These are phyloP conservation scores for Garrulus glandarius DNA, from an alignment of 2,797 vertebrate species.

Conservation along the genomic window DNA sequence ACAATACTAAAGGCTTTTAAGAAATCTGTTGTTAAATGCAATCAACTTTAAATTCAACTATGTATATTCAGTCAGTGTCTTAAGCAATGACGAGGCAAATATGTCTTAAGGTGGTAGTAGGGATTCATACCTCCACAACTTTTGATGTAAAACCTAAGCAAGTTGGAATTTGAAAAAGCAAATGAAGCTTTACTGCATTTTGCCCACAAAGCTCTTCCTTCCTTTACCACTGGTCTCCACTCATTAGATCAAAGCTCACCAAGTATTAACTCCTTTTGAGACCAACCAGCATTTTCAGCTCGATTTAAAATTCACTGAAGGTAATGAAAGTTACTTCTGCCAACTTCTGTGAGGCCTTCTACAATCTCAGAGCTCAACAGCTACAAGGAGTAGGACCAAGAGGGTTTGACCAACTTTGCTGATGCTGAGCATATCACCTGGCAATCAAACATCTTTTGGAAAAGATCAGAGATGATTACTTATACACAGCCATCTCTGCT, in stretches of 20 bases:
- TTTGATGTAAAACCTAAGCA: neutral
- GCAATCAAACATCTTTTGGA: neutral
- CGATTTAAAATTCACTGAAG: neutral
- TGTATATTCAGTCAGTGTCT: neutral
- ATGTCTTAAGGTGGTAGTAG: neutral
- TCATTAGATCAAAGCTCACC: neutral
- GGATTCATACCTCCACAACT: neutral
- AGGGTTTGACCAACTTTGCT: neutral
- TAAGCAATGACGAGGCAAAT: neutral
- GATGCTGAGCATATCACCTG: neutral
- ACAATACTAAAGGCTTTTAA: slow-evolving; percentile 41
- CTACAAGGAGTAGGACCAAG: neutral
- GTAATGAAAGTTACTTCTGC: neutral
- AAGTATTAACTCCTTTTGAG: neutral
- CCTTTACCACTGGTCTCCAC: neutral
- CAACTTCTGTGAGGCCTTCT: neutral
- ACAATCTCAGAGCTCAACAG: neutral
- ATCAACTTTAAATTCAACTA: slow-evolving; percentile 42
- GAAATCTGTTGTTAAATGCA: slow-evolving; percentile 30
- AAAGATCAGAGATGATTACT: neutral
- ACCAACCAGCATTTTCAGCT: neutral
- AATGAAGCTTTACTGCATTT: neutral
- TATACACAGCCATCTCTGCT: neutral
- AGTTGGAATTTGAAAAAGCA: neutral
- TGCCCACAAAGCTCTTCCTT: neutral